Conservation (phyloP, 2,888 invertebrate genomes). For the Fragum fragum region DNA sequence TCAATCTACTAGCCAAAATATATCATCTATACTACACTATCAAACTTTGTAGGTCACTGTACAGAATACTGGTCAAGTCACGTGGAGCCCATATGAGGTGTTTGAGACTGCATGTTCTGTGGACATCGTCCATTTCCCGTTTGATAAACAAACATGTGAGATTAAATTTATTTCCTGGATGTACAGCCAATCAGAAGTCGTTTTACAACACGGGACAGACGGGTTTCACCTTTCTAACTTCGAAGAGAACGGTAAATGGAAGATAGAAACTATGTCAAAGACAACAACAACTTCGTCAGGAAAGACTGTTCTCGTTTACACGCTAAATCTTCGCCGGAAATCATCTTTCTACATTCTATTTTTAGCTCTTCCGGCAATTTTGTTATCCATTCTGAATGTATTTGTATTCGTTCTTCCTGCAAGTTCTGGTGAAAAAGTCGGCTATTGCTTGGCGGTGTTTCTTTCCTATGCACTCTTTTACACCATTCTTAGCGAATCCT, state of each 20-base stretch:
- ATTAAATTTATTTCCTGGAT: constrained; percentile 66
- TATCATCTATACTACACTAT: too few relatives aligned
- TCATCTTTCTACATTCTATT: constrained; percentile 61
- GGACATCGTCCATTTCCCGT: constrained; percentile 68
- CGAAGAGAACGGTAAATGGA: constrained; percentile 67
- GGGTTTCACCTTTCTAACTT: constrained; percentile 63
- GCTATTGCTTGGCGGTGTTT: constrained; percentile 60
- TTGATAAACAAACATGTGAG: constrained; percentile 68
- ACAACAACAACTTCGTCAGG: constrained; percentile 36
- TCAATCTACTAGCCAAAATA: too few relatives aligned
- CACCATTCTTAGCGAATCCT: constrained; percentile 60
- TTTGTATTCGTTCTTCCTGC: constrained; percentile 67
- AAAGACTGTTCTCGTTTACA: constrained; percentile 52
- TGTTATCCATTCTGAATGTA: constrained; percentile 54
- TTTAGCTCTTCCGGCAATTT: constrained; percentile 55
- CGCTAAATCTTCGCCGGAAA: constrained; percentile 51
- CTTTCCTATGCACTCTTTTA: constrained; percentile 66
- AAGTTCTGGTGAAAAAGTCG: constrained; percentile 62
- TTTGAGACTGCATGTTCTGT: constrained; percentile 67
- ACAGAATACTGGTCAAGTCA: constrained; percentile 38
- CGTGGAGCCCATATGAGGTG: constrained; percentile 69
- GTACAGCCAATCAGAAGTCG: constrained; percentile 43
- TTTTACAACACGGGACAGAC: constrained; percentile 37
- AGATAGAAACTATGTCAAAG: constrained; percentile 48
- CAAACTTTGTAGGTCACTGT: constrained; percentile 55